Base-by-base conservation (phyloP, 2,113 vertebrate species). In the Enhydra lutris region DNA sequence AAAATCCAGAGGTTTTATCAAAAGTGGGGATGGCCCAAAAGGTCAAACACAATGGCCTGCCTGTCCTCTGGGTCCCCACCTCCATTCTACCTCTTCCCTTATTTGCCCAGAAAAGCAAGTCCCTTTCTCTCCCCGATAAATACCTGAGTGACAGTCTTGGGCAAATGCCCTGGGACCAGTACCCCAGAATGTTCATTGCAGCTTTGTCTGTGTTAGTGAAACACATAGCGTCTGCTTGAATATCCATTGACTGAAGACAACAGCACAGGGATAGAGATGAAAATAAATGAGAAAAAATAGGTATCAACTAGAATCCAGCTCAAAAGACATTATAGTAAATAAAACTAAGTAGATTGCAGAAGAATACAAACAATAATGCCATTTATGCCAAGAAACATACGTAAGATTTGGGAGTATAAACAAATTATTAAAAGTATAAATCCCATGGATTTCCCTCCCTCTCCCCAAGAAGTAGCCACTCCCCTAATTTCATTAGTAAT, bases 41-140 rank as follows among this genome's bases (percentile, higher is more conserved):
- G 15, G 10, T 12, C 61, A 65, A 39, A 13, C 23, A 39, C 45
- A 15, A 0, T 11, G n/a, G n/a, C 50, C 42, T 9, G 7, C 86
- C 42, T 47, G 6, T 4, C 10, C 26, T 55, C 13, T 55, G 14
- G 57, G n/a, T 18, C 20, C 59, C 59, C 7, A 21, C 21, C 26
- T 31, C 36, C 2, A 0, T 29, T 31, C 8, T 2, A 4, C 3
- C 3, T 34, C 12, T 3, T 36, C 87, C 52, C 31, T n/a, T 31
- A 26, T 29, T 36, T 52, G 7, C 24, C n/a, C 50, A 20, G 50
- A 36, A 89, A 84, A 82, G 39, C 26, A 23, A 89, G 29, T 6
- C 24, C 76, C 47, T 81, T 14, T 34, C 59, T 88, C 47, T 80
- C 52, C 59, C 45, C 13, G 65, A 29, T 71, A 81, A 61, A 31